phyloP scores from a whole-genome alignment of 2,113 vertebrate genomes.

The Hypanus sabinus region DNA sequence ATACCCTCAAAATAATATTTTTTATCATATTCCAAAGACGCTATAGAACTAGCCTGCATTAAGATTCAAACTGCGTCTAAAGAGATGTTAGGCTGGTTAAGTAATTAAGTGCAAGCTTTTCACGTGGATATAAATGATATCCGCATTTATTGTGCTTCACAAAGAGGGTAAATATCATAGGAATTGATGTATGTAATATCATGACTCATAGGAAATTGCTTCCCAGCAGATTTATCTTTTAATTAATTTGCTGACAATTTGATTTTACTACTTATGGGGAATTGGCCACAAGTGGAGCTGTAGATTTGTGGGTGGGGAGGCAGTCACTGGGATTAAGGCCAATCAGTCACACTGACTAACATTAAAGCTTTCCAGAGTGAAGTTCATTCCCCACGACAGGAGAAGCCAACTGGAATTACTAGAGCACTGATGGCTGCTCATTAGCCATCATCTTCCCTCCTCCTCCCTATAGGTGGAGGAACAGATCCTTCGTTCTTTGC shows the following conservation, averaged over 20 bases:
- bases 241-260: not conserved
- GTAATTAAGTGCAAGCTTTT: conserved; percentile 4
- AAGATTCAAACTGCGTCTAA: not conserved
- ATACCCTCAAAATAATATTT: not conserved
- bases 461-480: not conserved
- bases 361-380: not conserved
- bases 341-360: too few species aligned
- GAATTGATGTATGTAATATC: conserved; percentile 3
- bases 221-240: not conserved
- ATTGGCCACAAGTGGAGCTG: not conserved
- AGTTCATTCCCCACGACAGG: not conserved
- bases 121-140: conserved; percentile 15
- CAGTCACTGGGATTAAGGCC: too few species aligned
- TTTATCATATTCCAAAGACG: not conserved
- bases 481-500: not conserved
- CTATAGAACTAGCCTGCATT: not conserved
- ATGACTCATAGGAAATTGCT: not conserved
- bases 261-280: not conserved
- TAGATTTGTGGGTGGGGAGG: too few species aligned
- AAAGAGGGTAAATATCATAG: not conserved
- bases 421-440: too few species aligned
- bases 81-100: not conserved
- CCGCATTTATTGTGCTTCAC: not conserved
- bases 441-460: too few species aligned
- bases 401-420: too few species aligned